Percentiles rank a stretch among this genome's conserved stretches.
phyloP scores from a whole-genome alignment of 2,113 vertebrate genomes.

The Melanotaenia duboulayi region DNA sequence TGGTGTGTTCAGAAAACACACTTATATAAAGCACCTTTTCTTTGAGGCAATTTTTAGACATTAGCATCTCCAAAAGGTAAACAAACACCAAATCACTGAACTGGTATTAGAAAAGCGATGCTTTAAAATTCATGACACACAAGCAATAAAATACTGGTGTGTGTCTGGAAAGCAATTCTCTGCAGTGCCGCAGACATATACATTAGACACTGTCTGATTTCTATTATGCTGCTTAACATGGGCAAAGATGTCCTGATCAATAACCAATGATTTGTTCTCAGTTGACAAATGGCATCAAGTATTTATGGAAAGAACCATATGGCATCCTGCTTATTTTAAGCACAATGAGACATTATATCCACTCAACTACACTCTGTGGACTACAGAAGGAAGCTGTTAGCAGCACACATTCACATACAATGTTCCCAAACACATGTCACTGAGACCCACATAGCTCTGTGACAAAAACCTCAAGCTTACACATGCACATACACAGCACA shows the following conservation, averaged over 20 bases:
- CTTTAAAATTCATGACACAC: background rate
- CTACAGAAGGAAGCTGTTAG: conserved; percentile 12
- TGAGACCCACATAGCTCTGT: background rate
- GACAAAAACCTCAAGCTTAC: background rate
- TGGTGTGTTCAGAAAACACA: no score
- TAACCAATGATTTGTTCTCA: conserved; percentile 16
- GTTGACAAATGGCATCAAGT: conserved; percentile 15
- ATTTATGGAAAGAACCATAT: conserved; percentile 26
- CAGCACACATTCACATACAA: conserved; percentile 12
- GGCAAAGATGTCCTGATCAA: conserved; percentile 10
- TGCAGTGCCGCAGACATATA: background rate
- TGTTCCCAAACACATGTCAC: conserved; percentile 17
- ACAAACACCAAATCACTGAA: background rate
- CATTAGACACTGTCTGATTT: background rate
- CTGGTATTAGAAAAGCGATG: background rate
- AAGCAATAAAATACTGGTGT: background rate
- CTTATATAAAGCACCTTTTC: no score
- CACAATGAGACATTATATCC: conserved; percentile 28
- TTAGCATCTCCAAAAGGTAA: background rate
- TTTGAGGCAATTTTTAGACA: no score
- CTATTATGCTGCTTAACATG: conserved; percentile 2
- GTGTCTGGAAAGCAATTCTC: background rate
- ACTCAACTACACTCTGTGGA: conserved; percentile 12
- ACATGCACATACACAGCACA: conserved; percentile 5
- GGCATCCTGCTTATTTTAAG: conserved; percentile 28